A percentile compares a stretch with the other conserved stretches of the same genome.
phyloP scores from a whole-genome alignment of 92 coral and sea anemone species.

The Bergia puertoricense region DNA sequence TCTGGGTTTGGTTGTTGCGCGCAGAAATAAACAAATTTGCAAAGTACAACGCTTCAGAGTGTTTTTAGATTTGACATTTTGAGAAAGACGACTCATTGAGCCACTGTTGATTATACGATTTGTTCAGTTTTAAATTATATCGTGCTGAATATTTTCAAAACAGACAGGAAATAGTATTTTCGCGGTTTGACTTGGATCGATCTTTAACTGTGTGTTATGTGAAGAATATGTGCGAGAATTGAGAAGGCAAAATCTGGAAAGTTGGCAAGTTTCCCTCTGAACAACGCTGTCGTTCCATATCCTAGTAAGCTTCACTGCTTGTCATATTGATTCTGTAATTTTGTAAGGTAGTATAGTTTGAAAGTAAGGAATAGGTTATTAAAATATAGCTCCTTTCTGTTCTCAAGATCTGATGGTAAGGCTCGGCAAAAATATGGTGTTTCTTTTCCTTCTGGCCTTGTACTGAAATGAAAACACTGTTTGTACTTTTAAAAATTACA shows the following conservation, averaged over 20 bases:
- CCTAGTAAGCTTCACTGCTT: not conserved
- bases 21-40: constrained; percentile 1
- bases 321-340: not conserved
- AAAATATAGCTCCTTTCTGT: not conserved
- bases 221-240: not conserved
- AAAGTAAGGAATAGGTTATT: not conserved
- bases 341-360: not conserved
- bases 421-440: not conserved
- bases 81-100: not conserved
- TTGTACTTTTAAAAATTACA: not conserved
- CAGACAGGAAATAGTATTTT: not conserved
- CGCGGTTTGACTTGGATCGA: not conserved
- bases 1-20: not conserved
- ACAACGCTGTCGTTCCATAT: not conserved
- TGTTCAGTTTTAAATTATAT: not conserved
- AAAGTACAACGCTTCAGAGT: not conserved
- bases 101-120: not conserved
- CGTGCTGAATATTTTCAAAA: not conserved
- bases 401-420: not conserved
- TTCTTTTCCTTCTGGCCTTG: not conserved
- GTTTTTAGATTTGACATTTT: not conserved
- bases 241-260: not conserved
- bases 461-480: not conserved
- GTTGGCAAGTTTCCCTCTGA: not conserved
- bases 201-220: too few relatives aligned